Base-by-base conservation (phyloP, 2,797 vertebrate genomes). In the Sciaenops ocellatus region DNA sequence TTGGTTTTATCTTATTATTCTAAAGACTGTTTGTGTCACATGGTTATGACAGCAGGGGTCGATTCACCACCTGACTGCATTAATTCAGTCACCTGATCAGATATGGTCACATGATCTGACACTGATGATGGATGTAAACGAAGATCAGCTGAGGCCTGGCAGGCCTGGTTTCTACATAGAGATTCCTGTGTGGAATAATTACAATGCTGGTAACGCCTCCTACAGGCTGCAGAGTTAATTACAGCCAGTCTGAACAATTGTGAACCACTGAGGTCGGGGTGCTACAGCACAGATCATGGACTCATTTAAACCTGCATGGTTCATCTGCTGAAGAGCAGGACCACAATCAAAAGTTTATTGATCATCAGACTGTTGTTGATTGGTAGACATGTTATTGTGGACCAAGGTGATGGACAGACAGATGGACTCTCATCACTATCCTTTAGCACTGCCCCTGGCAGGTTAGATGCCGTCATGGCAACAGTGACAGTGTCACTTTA, bases 1-100 rank as follows among this genome's bases (percentile, higher is more conserved):
- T 79, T 85, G 72, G 24, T 67, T 74, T 80, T 78, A 60, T 83
- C 70, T 69, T 85, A 75, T 86, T 88, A 72, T 80, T 83, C 51
- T 69, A 47, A 73, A 38, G 44, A 44, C 2, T 61, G 76, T 74
- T 71, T 76, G 4, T 57, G 46, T 84, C 46, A 67, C 16, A 24
- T 26, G n/a, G 56, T 22, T 73, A 82, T 4, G 1, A 76, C 34
- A 50, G 44, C 18, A 52, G 63, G 42, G 34, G 54, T 46, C 5
- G 11, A 47, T 59, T 47, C 10, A 70, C 4, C 24, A 1, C 48
- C 11, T 62, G 70, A 75, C 62, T 65, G 38, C 50, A 68, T 57
- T 66, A 65, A 44, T 68, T 34, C 54, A 56, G 52, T 46, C 47
- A 73, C 12, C 68, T 80, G 63, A 75, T 48, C 24, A 30, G 56